Conservation (phyloP, 2,797 vertebrate species). For the Liasis olivaceus region DNA sequence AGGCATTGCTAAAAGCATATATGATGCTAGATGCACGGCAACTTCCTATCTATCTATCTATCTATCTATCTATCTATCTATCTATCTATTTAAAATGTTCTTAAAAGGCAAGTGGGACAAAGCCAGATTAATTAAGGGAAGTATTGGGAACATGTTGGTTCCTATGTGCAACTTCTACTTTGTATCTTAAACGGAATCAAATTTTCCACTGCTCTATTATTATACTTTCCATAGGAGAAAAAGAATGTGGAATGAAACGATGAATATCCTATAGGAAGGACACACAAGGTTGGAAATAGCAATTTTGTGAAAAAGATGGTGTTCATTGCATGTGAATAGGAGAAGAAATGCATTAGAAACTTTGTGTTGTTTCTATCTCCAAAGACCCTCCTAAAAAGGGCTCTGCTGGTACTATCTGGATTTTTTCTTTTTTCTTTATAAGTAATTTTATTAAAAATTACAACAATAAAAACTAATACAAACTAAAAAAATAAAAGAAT, state of each 20-base stretch:
- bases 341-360: too few species aligned
- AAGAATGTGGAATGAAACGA: not conserved
- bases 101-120: not conserved
- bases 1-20: not conserved
- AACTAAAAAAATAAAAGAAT: too few species aligned
- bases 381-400: too few species aligned
- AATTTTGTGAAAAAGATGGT: not conserved
- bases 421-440: too few species aligned
- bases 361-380: too few species aligned
- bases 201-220: not conserved
- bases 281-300: not conserved
- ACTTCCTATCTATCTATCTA: not conserved
- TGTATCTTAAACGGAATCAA: not conserved
- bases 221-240: not conserved
- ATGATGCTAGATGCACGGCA: not conserved
- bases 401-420: too few species aligned
- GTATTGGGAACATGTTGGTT: not conserved
- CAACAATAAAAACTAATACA: too few species aligned
- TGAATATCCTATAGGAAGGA: not conserved
- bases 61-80: too few species aligned
- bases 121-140: not conserved
- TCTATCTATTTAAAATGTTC: too few species aligned
- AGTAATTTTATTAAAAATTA: too few species aligned
- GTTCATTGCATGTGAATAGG: not conserved
- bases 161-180: not conserved